Evolutionary conservation across 2,797 vertebrate species (phyloP).

Genomic region (Falco novaeseelandiae): DNA sequence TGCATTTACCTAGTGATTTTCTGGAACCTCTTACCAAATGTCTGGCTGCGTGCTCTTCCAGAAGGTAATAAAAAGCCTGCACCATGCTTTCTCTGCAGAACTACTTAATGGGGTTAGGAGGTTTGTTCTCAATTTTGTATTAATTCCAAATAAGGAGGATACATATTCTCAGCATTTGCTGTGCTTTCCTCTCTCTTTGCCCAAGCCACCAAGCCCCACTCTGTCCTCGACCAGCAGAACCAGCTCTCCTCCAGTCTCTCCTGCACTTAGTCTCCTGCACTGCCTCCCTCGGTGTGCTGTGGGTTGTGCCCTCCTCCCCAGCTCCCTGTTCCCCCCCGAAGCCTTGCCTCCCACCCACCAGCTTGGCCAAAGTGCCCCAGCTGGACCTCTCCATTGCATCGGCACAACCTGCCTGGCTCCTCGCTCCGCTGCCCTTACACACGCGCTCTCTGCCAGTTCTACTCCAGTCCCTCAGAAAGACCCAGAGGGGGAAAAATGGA

Average conservation of each 20-base stretch:
- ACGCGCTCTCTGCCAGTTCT: background rate
- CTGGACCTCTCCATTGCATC: accelerated
- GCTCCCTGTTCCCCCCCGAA: background rate
- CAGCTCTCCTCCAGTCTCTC: background rate
- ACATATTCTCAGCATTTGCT: background rate
- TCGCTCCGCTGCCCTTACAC: background rate
- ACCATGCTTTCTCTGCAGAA: background rate
- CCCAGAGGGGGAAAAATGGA: background rate
- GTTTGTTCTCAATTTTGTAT: background rate
- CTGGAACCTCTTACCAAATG: background rate
- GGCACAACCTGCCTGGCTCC: background rate
- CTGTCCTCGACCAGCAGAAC: background rate
- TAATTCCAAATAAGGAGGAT: background rate
- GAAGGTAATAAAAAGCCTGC: background rate
- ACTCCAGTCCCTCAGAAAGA: background rate
- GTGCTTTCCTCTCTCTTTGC: background rate
- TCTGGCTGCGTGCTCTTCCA: slow-evolving; percentile 5
- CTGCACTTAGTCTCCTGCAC: background rate
- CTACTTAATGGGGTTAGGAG: background rate
- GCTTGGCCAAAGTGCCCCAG: background rate
- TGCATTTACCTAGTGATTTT: background rate
- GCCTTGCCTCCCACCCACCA: background rate
- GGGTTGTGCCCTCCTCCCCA: background rate
- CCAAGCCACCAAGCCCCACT: background rate
- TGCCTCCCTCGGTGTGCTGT: accelerated